Evolutionary conservation across 2,113 vertebrate genomes (phyloP).

Genomic region (Phalacrocorax carbo): DNA sequence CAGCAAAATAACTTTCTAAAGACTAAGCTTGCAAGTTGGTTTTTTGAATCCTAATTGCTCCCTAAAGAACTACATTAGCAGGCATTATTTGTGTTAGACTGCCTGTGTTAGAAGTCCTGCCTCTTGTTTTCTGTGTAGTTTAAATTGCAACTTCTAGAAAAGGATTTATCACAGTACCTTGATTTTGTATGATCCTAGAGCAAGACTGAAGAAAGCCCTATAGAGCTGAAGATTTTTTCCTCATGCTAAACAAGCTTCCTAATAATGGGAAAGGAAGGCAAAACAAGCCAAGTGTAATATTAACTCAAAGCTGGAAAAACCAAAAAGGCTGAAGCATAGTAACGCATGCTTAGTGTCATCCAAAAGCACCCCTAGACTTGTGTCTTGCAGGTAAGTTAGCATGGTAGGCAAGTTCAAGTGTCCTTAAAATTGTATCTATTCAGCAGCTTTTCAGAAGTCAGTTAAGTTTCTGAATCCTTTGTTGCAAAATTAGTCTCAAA

Average conservation of each 20-base stretch:
- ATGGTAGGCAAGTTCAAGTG: background rate
- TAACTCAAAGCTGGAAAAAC: background rate
- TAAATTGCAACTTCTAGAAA: background rate
- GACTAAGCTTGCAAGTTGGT: background rate
- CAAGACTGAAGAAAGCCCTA: background rate
- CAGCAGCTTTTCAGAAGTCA: conserved; percentile 12
- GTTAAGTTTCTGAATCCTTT: background rate
- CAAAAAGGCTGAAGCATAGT: background rate
- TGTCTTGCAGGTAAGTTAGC: background rate
- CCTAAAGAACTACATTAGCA: background rate
- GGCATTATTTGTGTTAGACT: background rate
- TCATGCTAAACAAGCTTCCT: background rate
- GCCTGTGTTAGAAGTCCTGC: background rate
- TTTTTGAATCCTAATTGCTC: background rate
- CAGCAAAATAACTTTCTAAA: conserved; percentile 6
- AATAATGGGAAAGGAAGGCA: background rate
- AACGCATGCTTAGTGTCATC: conserved; percentile 22
- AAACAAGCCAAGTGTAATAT: background rate
- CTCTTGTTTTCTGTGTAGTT: background rate
- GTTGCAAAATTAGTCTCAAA: conserved; percentile 32
- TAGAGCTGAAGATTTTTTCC: background rate
- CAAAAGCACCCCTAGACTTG: background rate
- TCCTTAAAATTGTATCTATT: background rate
- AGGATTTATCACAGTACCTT: background rate
- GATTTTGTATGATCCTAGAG: background rate